These are phyloP conservation scores for Rhinopomastus cyanomelas DNA, from an alignment of 2,113 vertebrate genomes.

Conservation along the genomic window DNA sequence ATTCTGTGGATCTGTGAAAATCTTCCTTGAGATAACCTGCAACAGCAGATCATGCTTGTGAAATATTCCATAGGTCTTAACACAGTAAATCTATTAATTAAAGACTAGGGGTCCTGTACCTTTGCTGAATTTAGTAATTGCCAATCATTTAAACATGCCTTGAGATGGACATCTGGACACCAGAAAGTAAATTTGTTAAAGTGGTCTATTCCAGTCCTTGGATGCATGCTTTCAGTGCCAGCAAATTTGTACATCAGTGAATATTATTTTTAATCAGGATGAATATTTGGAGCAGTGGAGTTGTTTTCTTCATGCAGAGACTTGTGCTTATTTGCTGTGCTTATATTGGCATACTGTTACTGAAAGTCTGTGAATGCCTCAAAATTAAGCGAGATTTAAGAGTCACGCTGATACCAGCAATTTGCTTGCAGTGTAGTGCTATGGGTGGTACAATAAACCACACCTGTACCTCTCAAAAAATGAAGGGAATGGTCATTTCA, in stretches of 20 bases:
- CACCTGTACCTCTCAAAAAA: fast-evolving
- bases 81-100: neutral
- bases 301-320: neutral
- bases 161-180: neutral
- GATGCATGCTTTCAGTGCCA: neutral
- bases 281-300: neutral
- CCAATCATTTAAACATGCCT: neutral
- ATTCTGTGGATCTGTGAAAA: neutral
- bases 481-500: neutral
- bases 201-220: neutral
- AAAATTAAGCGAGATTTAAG: neutral
- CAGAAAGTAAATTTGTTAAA: neutral
- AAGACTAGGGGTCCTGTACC: neutral
- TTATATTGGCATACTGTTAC: neutral
- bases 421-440: neutral
- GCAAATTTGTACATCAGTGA: neutral
- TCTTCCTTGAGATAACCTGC: neutral
- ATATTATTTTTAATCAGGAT: neutral
- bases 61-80: neutral
- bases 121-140: neutral
- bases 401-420: neutral
- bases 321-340: neutral
- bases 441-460: neutral
- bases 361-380: neutral
- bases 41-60: neutral